Base-by-base conservation (phyloP, 2,113 vertebrate genomes). In the Notechis scutatus region DNA sequence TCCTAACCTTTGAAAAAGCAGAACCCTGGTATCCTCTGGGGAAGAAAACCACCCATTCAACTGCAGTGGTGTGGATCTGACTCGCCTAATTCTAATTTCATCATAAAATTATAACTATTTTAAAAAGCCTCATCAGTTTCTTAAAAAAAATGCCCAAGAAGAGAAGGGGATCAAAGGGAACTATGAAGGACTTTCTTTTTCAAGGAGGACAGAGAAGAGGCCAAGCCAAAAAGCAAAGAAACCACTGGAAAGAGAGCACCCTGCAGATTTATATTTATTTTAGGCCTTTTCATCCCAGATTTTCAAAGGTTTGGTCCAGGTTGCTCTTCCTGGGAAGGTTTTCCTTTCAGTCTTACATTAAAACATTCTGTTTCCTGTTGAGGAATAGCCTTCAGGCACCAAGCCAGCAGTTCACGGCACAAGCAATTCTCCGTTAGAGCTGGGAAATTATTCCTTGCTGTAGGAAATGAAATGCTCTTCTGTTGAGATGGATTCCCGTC, bases 391-490 rank as follows among this genome's bases (percentile, higher is more conserved):
- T 96, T 96, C 97, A 97, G 96, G 97, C 97, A 97, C 97, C 97
- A 93, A 94, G 94, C 98, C 97, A 97, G 95, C 93, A 96, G 97
- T 97, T 98, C 97, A 97, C 97, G 97, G 98, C 97, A 98, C 98
- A 98, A 98, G 98, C 96, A 96, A 97, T 97, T 97, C 96, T 95
- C 97, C 97, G 95, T 97, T 96, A 97, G 97, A 97, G 98, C 97
- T 96, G 97, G 97, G 97, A 98, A 98, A 97, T 97, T 95, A 96
- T 97, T 93, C 97, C 96, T 94, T 95, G 96, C 96, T 74, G 93
- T 96, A 98, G 98, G 98, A 98, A 98, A 98, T 98, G 97, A 98
- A 98, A 98, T 95, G 96, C 96, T 98, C 97, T 96, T 98, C 98
- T 98, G 98, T 98, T 97, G 97, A 95, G 95, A 96, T 95, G 96